These are phyloP conservation scores for Oryzaephilus surinamensis DNA, from an alignment of 1,140 invertebrate genomes.

Conservation along the genomic window DNA sequence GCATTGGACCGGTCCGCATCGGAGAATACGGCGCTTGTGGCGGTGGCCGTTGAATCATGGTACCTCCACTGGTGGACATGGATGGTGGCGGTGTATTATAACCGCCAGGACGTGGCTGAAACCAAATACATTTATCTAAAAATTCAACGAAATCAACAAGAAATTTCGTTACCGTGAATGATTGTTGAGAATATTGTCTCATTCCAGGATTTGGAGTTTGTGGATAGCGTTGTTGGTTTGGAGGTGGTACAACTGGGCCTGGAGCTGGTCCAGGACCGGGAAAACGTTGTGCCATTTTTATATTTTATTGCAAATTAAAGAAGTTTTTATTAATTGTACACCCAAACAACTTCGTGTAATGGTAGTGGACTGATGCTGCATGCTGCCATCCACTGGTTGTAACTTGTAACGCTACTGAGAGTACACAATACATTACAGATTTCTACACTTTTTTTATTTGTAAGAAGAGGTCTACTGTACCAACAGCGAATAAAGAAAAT, in stretches of 20 bases:
- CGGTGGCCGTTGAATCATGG: constrained; percentile 44
- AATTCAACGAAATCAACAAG: constrained; percentile 6
- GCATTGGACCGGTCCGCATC: constrained; percentile 48
- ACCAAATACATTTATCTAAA: constrained; percentile 2
- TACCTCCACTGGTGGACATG: constrained; percentile 42
- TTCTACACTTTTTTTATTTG: too few relatives aligned
- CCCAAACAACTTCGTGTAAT: not conserved
- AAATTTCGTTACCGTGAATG: constrained; percentile 45
- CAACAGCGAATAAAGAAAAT: too few relatives aligned
- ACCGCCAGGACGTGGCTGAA: constrained; percentile 31
- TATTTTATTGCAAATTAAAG: too few relatives aligned
- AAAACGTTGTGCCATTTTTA: constrained; percentile 51
- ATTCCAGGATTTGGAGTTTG: constrained; percentile 46
- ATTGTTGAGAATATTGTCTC: constrained; percentile 48
- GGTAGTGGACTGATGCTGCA: too few relatives aligned
- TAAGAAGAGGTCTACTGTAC: too few relatives aligned
- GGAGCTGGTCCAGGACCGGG: constrained; percentile 43
- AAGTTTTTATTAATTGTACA: too few relatives aligned
- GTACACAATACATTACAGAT: too few relatives aligned
- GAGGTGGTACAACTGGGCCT: constrained; percentile 44
- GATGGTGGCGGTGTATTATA: constrained; percentile 43
- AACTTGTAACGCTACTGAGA: too few relatives aligned
- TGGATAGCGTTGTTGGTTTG: constrained; percentile 48
- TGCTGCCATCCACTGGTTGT: too few relatives aligned
- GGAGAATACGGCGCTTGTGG: constrained; percentile 46